These are phyloP conservation scores for Listrodromus nycthemerus DNA, from an alignment of 2,888 invertebrate genomes.

Conservation along the genomic window DNA sequence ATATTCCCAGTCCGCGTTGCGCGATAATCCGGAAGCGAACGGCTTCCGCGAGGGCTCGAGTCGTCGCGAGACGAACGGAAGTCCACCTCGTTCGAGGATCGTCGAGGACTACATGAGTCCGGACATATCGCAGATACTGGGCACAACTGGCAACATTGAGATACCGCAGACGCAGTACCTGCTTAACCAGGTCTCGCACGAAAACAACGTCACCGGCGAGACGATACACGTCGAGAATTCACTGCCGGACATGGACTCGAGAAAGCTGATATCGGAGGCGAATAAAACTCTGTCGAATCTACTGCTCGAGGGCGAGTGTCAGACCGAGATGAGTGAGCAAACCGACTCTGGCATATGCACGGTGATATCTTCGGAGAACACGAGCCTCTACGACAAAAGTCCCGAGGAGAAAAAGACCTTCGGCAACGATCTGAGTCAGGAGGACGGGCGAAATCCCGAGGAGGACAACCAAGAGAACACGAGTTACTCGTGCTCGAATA, in stretches of 20 bases:
- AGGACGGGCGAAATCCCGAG: slow-evolving; percentile 65
- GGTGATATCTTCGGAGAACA: slow-evolving; percentile 87
- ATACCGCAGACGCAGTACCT: slow-evolving; percentile 89
- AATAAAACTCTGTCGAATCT: slow-evolving; percentile 83
- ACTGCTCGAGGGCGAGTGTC: slow-evolving; percentile 85
- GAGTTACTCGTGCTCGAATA: slow-evolving; percentile 81
- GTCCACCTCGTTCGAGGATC: neutral
- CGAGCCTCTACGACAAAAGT: slow-evolving; percentile 86
- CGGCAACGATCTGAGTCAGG: slow-evolving; percentile 77
- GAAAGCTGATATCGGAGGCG: slow-evolving; percentile 82
- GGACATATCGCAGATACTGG: slow-evolving; percentile 77
- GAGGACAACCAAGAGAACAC: slow-evolving; percentile 79
- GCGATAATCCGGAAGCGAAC: slow-evolving; percentile 1
- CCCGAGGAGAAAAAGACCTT: slow-evolving; percentile 82
- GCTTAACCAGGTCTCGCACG: slow-evolving; percentile 85
- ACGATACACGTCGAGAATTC: slow-evolving; percentile 80
- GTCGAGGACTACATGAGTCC: slow-evolving; percentile 73
- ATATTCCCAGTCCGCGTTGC: neutral
- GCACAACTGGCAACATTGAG: slow-evolving; percentile 83
- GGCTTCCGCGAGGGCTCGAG: neutral
- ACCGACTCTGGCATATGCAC: slow-evolving; percentile 90
- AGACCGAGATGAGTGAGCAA: slow-evolving; percentile 87
- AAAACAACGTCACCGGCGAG: slow-evolving; percentile 76
- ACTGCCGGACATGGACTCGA: slow-evolving; percentile 81
- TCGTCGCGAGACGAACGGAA: slow-evolving; percentile 1